phyloP scores from a whole-genome alignment of 2,888 invertebrate species.

The Heteromurus nitidus region DNA sequence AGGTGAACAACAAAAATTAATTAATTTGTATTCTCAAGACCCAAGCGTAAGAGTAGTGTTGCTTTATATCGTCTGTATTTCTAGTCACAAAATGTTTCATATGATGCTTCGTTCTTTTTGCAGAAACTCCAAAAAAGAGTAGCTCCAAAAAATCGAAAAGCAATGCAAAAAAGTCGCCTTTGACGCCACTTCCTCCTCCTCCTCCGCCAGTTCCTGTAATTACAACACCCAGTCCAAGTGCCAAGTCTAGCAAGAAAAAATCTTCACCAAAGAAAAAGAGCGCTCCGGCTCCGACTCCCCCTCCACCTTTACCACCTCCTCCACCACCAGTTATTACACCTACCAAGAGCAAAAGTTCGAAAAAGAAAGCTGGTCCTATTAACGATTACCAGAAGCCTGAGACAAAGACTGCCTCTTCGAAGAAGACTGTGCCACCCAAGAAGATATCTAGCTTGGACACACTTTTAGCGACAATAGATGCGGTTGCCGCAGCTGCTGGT shows the following conservation, averaged over 20 bases:
- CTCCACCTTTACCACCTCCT: constrained; percentile 55
- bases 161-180: constrained; percentile 56
- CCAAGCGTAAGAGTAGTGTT: too few relatives aligned
- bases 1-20: too few relatives aligned
- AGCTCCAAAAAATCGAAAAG: constrained; percentile 56
- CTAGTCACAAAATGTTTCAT: too few relatives aligned
- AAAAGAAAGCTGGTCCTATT: constrained; percentile 39
- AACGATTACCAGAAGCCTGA: constrained; percentile 62
- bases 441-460: constrained; percentile 66
- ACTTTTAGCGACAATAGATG: constrained; percentile 63
- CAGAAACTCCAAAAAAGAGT: constrained; percentile 57
- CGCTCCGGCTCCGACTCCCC: constrained; percentile 43
- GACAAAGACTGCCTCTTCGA: constrained; percentile 61
- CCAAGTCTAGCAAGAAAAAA: constrained; percentile 59
- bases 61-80: neutral
- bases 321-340: constrained; percentile 44
- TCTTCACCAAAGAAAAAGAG: constrained; percentile 62
- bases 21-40: too few relatives aligned
- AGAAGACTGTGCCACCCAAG: constrained; percentile 57
- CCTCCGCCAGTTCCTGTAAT: constrained; percentile 10
- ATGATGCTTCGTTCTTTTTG: too few relatives aligned
- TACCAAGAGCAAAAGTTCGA: constrained; percentile 59
- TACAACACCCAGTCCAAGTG: constrained; percentile 38
- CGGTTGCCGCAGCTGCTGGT: constrained; percentile 62
- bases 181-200: constrained; percentile 30